Conservation (phyloP, 2,113 vertebrate species). For the Todiramphus chloris region DNA sequence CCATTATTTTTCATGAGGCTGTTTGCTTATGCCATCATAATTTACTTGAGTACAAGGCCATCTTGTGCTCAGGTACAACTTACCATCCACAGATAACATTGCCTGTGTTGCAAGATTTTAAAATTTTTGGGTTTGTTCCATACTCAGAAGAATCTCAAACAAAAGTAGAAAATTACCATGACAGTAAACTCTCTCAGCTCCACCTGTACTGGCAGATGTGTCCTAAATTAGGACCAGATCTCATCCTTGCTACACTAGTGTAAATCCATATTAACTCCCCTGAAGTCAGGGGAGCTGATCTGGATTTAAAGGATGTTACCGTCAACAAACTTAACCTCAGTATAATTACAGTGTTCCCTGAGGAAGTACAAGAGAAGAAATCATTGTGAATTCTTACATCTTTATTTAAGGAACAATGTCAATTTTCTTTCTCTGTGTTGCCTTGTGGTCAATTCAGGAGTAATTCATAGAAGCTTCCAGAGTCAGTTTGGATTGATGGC, state of each 20-base stretch:
- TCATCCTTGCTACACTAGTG: not conserved
- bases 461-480: not conserved
- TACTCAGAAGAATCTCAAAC: not conserved
- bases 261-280: not conserved
- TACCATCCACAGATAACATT: not conserved
- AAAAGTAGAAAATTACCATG: not conserved
- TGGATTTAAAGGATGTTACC: not conserved
- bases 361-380: not conserved
- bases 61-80: not conserved
- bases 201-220: not conserved
- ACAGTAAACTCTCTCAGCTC: not conserved
- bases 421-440: not conserved
- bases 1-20: not conserved
- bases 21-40: not conserved
- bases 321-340: not conserved
- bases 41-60: not conserved
- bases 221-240: slow-evolving; percentile 8
- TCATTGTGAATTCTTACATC: not conserved
- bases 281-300: not conserved
- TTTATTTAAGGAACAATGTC: not conserved
- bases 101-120: not conserved
- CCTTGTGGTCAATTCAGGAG: not conserved
- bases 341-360: not conserved
- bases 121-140: not conserved
- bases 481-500: not conserved